These are phyloP conservation scores for Calyptommatus sinebrachiatus DNA, from an alignment of 2,113 vertebrate genomes.

Conservation along the genomic window DNA sequence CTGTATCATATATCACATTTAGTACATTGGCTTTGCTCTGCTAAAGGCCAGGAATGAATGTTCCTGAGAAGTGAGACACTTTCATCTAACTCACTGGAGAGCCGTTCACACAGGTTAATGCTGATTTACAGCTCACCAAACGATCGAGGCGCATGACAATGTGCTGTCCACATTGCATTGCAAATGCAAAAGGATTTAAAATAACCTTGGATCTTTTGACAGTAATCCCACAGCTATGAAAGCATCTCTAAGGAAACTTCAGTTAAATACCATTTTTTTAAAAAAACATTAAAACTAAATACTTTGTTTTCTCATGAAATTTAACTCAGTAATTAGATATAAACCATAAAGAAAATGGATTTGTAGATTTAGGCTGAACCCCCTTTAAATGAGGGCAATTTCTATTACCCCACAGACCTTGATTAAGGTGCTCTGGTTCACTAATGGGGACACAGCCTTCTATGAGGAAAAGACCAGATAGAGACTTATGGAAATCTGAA, in stretches of 20 bases:
- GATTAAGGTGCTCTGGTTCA: too few relatives aligned
- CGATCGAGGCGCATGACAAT: constrained; percentile 11
- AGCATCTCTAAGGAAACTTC: constrained; percentile 28
- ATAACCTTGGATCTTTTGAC: constrained; percentile 26
- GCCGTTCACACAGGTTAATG: constrained; percentile 21
- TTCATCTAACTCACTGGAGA: constrained; percentile 28
- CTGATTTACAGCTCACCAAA: background rate
- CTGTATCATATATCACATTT: constrained; percentile 17
- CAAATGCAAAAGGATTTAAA: constrained; percentile 16
- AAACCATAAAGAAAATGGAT: background rate
- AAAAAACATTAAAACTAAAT: constrained; percentile 4
- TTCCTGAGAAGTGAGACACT: constrained; percentile 12
- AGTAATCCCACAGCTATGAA: constrained; percentile 37
- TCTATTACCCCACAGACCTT: too few relatives aligned
- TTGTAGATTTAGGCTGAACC: background rate
- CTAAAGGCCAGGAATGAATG: constrained; percentile 26
- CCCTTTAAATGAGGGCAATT: too few relatives aligned
- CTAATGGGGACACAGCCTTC: too few relatives aligned
- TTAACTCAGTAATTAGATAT: constrained; percentile 4
- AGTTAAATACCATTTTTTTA: constrained; percentile 9
- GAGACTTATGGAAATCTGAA: background rate
- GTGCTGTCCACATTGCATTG: background rate
- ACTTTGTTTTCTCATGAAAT: constrained; percentile 9
- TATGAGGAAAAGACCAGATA: background rate
- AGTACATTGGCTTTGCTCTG: constrained; percentile 19